phyloP scores from a whole-genome alignment of 2,888 invertebrate genomes.

The Noctua fimbriata region DNA sequence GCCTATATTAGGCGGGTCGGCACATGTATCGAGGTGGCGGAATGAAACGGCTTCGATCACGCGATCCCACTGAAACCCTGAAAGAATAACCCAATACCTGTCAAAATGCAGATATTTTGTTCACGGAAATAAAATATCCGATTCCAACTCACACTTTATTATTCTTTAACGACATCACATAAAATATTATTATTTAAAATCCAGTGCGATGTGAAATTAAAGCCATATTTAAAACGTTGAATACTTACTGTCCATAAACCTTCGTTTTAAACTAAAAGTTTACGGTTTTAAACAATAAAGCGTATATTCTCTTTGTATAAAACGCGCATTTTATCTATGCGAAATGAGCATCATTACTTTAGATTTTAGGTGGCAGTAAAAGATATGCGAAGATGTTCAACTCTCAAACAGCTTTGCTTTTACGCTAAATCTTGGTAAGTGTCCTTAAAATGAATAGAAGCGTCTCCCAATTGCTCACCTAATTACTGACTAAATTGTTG shows the following conservation, averaged over 20 bases:
- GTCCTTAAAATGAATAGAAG: constrained; percentile 51
- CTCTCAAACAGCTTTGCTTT: constrained; percentile 57
- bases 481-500: constrained; percentile 53
- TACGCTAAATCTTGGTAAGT: constrained; percentile 57
- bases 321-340: constrained; percentile 60
- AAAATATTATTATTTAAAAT: constrained; percentile 58
- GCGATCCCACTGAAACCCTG: constrained; percentile 78
- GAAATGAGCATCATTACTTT: constrained; percentile 63
- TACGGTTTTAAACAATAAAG: constrained; percentile 62
- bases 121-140: constrained; percentile 47
- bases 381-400: constrained; percentile 60
- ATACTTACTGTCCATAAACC: constrained; percentile 48
- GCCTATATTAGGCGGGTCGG: constrained; percentile 66
- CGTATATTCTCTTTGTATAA: constrained; percentile 60
- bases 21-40: constrained; percentile 73
- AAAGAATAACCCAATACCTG: constrained; percentile 56
- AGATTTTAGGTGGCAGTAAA: constrained; percentile 65
- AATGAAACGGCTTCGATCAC: constrained; percentile 83
- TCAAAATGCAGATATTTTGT: constrained; percentile 42
- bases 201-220: constrained; percentile 46
- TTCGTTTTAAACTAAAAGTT: constrained; percentile 60
- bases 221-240: constrained; percentile 49
- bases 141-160: constrained; percentile 37
- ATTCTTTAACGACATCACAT: constrained; percentile 44
- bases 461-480: constrained; percentile 44